These are phyloP conservation scores for Phyllostomus hastatus DNA, from an alignment of 2,113 vertebrate species.

Conservation along the genomic window DNA sequence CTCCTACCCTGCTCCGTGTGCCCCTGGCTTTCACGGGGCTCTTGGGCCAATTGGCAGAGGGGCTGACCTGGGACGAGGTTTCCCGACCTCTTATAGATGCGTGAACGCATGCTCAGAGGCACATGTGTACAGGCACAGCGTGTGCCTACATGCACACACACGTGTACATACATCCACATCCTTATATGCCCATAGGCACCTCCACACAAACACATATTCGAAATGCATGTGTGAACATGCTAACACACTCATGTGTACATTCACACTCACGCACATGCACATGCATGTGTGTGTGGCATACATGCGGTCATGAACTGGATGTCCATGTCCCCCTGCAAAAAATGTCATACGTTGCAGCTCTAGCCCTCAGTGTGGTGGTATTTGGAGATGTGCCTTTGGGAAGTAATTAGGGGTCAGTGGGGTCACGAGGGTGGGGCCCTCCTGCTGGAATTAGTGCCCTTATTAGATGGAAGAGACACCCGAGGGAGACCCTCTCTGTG, in stretches of 20 bases:
- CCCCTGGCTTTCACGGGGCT: not conserved
- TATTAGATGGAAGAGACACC: not conserved
- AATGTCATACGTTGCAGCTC: not conserved
- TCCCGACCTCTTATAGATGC: not conserved
- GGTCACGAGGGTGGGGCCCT: not conserved
- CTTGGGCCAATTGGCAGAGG: not conserved
- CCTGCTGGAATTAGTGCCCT: not conserved
- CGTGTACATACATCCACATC: not conserved
- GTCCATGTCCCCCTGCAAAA: not conserved
- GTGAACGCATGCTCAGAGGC: not conserved
- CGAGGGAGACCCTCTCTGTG: not conserved
- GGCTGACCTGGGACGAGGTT: not conserved
- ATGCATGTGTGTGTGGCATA: not conserved
- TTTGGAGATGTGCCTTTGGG: not conserved
- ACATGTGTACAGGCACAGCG: not conserved
- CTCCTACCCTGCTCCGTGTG: not conserved
- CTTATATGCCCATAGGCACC: not conserved
- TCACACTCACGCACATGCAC: not conserved
- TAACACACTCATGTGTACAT: not conserved
- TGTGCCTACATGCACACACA: too few species aligned
- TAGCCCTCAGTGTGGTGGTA: not conserved
- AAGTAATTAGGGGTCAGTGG: not conserved
- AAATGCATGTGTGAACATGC: not conserved
- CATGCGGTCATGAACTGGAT: not conserved
- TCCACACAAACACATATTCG: not conserved